Conservation (phyloP, 2,797 vertebrate genomes). For the Melanogrammus aeglefinus region DNA sequence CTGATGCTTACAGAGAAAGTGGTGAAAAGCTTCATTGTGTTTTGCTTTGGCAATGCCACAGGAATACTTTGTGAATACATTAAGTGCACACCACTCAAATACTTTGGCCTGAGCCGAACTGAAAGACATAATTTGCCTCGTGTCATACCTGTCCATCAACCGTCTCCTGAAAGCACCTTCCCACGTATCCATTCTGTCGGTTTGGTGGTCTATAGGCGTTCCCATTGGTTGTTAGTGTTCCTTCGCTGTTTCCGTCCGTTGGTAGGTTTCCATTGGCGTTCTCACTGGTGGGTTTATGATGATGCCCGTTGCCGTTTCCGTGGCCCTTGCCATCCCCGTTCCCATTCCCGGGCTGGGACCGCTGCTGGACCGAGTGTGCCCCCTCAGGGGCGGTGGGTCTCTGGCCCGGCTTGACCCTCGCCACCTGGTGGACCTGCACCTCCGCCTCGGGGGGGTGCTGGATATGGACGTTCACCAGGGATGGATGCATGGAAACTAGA, state of each 20-base stretch:
- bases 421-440: conserved; percentile 91
- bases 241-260: conserved; percentile 34
- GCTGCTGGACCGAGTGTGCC: conserved; percentile 78
- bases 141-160: conserved; percentile 84
- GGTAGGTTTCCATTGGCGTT: conserved; percentile 57
- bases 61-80: not conserved
- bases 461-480: conserved; percentile 92
- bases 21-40: not conserved
- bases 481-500: conserved; percentile 84
- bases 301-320: conserved; percentile 47
- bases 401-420: conserved; percentile 80
- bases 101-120: not conserved
- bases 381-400: conserved; percentile 70
- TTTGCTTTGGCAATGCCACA: not conserved
- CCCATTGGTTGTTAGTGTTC: not conserved
- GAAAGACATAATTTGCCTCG: conserved; percentile 4
- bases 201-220: conserved; percentile 40
- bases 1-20: not conserved
- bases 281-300: conserved; percentile 58
- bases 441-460: conserved; percentile 89
- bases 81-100: not conserved
- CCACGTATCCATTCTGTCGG: conserved; percentile 69
- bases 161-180: conserved; percentile 86
- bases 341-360: conserved; percentile 62
- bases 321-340: conserved; percentile 49